Evolutionary conservation across 2,113 vertebrate genomes (phyloP).

Genomic region (Bagarius yarrelli): DNA sequence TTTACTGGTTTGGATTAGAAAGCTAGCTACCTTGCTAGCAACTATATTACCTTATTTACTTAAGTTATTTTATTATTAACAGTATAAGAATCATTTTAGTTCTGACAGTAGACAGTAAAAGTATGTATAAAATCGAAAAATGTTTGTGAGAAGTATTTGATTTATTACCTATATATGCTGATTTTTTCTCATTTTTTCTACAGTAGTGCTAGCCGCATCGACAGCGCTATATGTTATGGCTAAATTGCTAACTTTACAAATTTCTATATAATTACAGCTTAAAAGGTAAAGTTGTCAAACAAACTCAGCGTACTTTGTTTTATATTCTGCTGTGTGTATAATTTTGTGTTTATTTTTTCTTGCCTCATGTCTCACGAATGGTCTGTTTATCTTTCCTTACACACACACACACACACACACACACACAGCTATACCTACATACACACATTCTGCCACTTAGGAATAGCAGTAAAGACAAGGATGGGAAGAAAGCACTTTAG

Average conservation of each 20-base stretch:
- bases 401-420: neutral
- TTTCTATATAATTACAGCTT: neutral
- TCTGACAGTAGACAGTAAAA: neutral
- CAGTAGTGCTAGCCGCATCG: neutral
- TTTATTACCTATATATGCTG: neutral
- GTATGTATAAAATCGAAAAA: neutral
- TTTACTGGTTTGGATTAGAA: neutral
- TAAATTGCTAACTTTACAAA: neutral
- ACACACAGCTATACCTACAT: neutral
- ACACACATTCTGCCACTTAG: neutral
- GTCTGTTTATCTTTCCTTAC: conserved; percentile 16
- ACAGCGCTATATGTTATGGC: neutral
- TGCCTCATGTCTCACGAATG: neutral
- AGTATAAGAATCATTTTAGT: neutral
- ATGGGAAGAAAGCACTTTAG: conserved; percentile 35
- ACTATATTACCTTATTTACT: neutral
- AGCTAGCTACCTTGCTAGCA: neutral
- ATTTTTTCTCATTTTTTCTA: neutral
- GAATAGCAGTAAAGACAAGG: conserved; percentile 15
- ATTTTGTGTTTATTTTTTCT: neutral
- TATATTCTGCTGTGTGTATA: neutral
- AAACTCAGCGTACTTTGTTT: neutral
- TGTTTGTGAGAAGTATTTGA: neutral
- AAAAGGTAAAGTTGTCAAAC: neutral
- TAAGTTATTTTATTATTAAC: neutral